Base-by-base conservation (phyloP, 2,888 invertebrate species). In the Parapristionchus giblindavisi region DNA sequence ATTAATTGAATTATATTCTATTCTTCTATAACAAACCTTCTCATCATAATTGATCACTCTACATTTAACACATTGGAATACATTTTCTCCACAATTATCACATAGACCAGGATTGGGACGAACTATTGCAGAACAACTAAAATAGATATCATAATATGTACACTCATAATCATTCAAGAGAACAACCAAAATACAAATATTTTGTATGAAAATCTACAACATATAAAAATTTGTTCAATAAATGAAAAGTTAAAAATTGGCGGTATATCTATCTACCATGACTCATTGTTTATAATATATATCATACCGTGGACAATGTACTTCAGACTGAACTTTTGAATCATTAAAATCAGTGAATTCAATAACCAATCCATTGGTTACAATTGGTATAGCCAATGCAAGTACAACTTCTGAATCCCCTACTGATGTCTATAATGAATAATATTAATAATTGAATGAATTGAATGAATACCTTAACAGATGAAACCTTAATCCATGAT, bases 21-120 rank as follows among this genome's bases (percentile, higher is more conserved):
- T 34, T 11, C 1, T 34, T 29, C 27, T 1, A 21, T 8, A 6
- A 24, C 34, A 3, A 36, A 76, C 71, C 63, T 96, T 96, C 89
- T 98, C 97, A 89, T 97, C 97, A 89, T 98, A 98, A 90, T 99
- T 98, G 84, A 99, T 99, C 0, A 97, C 92, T 92, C 93, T 92
- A 90, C 98, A 99, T 90, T 98, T 98, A 90, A 97, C 96, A 87
- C 98, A 99, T 87, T 99, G 99, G 90, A 95, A 98, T 0, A 98
- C 98, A 89, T 98, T 98, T 89, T 99, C 98, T 0, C 98, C 97
- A 88, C 96, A 96, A 89, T 95, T 96, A 0, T 93, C 94, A 88
- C 98, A 98, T 0, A 98, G 96, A 0, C 98, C 98, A 0, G 98
- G 97, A 89, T 96, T 96, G 0, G 98, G 94, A 0, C 96, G 95